These are phyloP conservation scores for Agraylea sexmaculata DNA, from an alignment of 1,140 invertebrate species.

Conservation along the genomic window DNA sequence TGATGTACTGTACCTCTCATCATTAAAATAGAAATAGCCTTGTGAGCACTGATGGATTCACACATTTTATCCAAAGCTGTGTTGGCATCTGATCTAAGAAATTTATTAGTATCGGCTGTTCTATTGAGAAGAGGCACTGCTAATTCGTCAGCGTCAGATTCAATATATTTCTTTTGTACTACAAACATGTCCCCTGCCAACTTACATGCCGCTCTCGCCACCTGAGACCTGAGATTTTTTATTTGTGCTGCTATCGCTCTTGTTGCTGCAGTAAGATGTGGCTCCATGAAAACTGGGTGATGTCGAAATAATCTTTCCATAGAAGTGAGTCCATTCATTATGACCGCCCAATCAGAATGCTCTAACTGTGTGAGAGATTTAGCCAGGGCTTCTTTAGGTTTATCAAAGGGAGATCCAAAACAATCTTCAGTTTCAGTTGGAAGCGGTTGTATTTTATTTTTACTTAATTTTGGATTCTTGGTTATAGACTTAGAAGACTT, in stretches of 20 bases:
- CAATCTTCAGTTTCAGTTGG: background rate
- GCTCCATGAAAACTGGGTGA: slow-evolving; percentile 51
- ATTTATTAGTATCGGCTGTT: slow-evolving; percentile 86
- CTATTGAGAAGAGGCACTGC: slow-evolving; percentile 67
- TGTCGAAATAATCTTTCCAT: slow-evolving; percentile 60
- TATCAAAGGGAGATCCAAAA: slow-evolving; percentile 35
- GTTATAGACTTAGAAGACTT: slow-evolving; percentile 12
- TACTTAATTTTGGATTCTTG: slow-evolving; percentile 10
- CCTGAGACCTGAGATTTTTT: slow-evolving; percentile 80
- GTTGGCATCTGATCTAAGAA: slow-evolving; percentile 77
- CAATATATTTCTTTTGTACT: slow-evolving; percentile 55
- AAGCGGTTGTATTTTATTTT: slow-evolving; percentile 18
- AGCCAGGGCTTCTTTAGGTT: slow-evolving; percentile 49
- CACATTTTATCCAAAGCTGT: slow-evolving; percentile 71
- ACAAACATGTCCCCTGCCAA: slow-evolving; percentile 67
- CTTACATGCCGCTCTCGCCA: slow-evolving; percentile 72
- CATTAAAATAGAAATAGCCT: slow-evolving; percentile 38
- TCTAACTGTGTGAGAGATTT: slow-evolving; percentile 55
- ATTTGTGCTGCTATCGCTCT: slow-evolving; percentile 65
- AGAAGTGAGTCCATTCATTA: slow-evolving; percentile 63
- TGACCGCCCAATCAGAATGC: slow-evolving; percentile 73
- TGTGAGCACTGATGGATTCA: slow-evolving; percentile 42
- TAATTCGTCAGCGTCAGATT: slow-evolving; percentile 81
- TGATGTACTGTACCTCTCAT: slow-evolving; percentile 59
- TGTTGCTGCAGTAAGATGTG: slow-evolving; percentile 50